Base-by-base conservation (phyloP, 2,888 invertebrate genomes). In the Xanthorhoe designata region DNA sequence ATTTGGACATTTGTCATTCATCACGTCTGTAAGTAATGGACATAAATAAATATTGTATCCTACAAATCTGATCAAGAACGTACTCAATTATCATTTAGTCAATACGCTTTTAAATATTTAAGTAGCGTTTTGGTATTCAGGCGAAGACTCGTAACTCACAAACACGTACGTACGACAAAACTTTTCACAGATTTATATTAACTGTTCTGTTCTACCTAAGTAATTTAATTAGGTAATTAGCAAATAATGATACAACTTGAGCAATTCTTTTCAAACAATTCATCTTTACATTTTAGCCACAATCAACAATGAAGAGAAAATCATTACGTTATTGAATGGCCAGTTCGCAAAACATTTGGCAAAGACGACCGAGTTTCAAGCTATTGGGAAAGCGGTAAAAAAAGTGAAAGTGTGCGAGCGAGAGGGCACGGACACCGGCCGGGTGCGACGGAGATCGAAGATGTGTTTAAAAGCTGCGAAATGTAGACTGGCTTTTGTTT, bases 361-460 rank as follows among this genome's bases (percentile, higher is more conserved):
- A 86, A 83, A 83, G 80, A 69, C 85, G 84, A 75, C 83, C 84
- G 85, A 85, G 87, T 87, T 89, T 84, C 87, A 85, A 80, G 74
- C 83, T 84, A 88, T 90, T 88, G 88, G 86, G 91, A 91, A 91
- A 91, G 91, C 86, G 81, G 83, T 81, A 86, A 88, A 90, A 88
- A 90, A 90, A 91, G 91, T 89, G 91, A 91, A 91, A 91, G 91
- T 81, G 84, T 61, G 76, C 81, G 78, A 88, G 79, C 70, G 84
- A 78, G 87, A 89, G 38, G 69, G 72, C 66, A 60, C 18, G 54
- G 29, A 64, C 61, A 74, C 66, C 66, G 65, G 68, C 66, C 67
- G 72, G 58, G 73, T 68, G 68, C 69, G 81, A 88, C 77, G 75
- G 78, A 78, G 83, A 84, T 75, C 68, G 75, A 70, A 58, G 62